Evolutionary conservation across 2,797 vertebrate species (phyloP).

Genomic region (Apodemus agrarius): DNA sequence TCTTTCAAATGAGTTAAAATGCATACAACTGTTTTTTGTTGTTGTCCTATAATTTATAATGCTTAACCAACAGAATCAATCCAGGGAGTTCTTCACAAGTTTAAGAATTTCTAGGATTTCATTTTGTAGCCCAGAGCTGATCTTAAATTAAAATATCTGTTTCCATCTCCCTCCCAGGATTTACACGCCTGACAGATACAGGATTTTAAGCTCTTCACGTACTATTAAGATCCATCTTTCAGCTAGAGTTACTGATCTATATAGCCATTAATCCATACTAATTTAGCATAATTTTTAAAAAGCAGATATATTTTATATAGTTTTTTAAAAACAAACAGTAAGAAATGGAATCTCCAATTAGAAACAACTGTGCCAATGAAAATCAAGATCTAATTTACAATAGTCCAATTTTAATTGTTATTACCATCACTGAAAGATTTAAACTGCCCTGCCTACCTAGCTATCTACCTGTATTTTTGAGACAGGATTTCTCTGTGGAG

Average conservation of each 20-base stretch:
- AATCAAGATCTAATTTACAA: constrained; percentile 19
- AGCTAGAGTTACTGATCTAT: constrained; percentile 2
- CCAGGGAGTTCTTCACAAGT: constrained; percentile 29
- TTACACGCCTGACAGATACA: not conserved
- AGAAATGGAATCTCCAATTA: constrained; percentile 24
- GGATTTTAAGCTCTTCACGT: constrained; percentile 40
- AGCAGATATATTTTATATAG: not conserved
- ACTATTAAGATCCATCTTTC: constrained; percentile 21
- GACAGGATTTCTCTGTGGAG: not conserved
- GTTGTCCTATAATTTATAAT: not conserved
- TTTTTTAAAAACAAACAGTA: not conserved
- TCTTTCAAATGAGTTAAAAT: constrained; percentile 41
- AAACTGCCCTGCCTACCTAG: constrained; percentile 12
- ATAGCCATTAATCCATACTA: not conserved
- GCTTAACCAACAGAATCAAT: not conserved
- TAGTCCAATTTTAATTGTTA: constrained; percentile 35
- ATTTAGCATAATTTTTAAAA: not conserved
- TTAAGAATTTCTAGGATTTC: not conserved
- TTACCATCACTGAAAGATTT: not conserved
- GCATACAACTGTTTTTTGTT: not conserved
- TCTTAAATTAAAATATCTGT: not conserved
- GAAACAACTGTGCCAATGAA: constrained; percentile 14
- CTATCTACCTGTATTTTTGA: not conserved
- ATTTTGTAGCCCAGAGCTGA: not conserved
- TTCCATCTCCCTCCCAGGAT: not conserved